Evolutionary conservation across 2,113 vertebrate species (phyloP), one percentile per base, ranked within the genome.

Genomic region (Cryptotis parvus): DNA sequence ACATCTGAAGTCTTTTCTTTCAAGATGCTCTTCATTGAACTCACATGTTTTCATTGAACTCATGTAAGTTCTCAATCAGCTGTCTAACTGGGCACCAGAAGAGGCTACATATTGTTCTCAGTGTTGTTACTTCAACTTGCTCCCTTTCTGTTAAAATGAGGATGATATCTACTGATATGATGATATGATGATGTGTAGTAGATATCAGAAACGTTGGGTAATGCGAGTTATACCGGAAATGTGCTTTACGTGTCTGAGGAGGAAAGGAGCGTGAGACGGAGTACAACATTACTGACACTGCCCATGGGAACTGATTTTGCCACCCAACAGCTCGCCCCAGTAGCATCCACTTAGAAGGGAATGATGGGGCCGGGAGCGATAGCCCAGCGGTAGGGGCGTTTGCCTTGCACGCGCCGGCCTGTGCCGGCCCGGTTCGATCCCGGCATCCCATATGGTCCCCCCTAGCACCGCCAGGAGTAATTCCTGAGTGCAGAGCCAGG

Each of bases 181-280:
- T n/a, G n/a, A n/a, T n/a, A n/a, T n/a, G n/a, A n/a, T n/a, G n/a
- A n/a, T n/a, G n/a, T n/a, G n/a, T n/a, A 66, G 41, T 72, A 16
- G 82, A 52, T 49, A 29, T 7, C 29, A 79, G 68, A 79, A 43
- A 68, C 61, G 29, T 72, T 70, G 66, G 22, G 49, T 61, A 58
- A 88, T 91, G 92, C 73, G 79, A 84, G 84, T 87, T 92, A 94
- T 93, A 91, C 55, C 89, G 83, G 77, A 92, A 94, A 52, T 92
- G 45, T 20, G 78, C 69, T 91, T 73, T 58, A 90, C 90, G 39
- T 80, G 76, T 52, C 26, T 75, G 61, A 70, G 68, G 68, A 95
- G 93, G 90, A 90, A 84, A 91, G 66, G 75, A 85, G 33, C 35
- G 5, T 76, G 65, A 90, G 85, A 39, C 24, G 18, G 33, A 69